These are phyloP conservation scores for Thalassophryne amazonica DNA, from an alignment of 2,797 vertebrate species.

Conservation along the genomic window DNA sequence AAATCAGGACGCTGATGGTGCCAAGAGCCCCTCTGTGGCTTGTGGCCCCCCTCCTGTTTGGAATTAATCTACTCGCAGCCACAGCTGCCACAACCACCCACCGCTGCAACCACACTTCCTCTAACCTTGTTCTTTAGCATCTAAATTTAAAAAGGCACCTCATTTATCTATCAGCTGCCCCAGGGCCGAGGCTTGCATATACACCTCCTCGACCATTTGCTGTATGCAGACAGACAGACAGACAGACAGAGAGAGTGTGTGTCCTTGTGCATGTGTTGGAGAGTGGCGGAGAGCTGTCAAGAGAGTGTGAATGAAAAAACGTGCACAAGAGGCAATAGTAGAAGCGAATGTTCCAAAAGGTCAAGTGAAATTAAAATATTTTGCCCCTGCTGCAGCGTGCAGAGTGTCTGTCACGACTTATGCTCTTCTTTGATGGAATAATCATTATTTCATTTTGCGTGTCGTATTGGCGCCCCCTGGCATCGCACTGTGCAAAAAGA, in stretches of 20 bases:
- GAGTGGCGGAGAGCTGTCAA: conserved; percentile 36
- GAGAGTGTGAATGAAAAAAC: conserved; percentile 13
- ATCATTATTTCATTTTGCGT: no score
- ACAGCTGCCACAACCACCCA: neutral
- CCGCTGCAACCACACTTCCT: conserved; percentile 8
- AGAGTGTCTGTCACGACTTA: no score
- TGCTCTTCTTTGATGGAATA: no score
- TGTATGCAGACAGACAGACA: no score
- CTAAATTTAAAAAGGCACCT: conserved; percentile 64
- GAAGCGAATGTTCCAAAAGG: conserved; percentile 13
- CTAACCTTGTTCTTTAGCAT: conserved; percentile 51
- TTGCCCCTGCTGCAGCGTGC: conserved; percentile 26
- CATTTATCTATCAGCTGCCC: conserved; percentile 51
- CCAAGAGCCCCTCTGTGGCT: conserved; percentile 40
- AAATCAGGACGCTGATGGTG: conserved; percentile 54
- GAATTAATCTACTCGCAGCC: conserved; percentile 49
- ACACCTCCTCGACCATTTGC: conserved; percentile 18
- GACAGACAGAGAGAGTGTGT: neutral
- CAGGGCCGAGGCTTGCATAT: conserved; percentile 37
- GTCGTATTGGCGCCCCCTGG: no score
- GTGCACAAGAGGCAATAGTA: conserved; percentile 6
- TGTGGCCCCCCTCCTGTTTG: conserved; percentile 32
- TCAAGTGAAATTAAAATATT: conserved; percentile 36
- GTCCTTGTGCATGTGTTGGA: conserved; percentile 18
- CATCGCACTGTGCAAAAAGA: no score